phyloP scores from a whole-genome alignment of 1,140 invertebrate species.

The Forficula auricularia region DNA sequence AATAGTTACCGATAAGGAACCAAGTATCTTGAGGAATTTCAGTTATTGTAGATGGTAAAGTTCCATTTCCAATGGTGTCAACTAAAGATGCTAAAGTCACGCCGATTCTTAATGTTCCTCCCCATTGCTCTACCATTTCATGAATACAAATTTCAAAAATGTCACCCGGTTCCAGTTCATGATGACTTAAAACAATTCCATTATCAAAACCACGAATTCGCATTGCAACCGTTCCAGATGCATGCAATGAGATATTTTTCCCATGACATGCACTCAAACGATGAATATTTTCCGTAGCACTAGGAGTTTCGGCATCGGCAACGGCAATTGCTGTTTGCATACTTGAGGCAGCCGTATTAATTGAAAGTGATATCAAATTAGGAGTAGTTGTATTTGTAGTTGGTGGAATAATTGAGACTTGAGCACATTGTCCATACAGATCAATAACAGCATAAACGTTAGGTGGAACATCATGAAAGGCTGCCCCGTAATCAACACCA shows the following conservation, averaged over 20 bases:
- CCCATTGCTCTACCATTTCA: constrained; percentile 42
- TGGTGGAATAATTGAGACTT: constrained; percentile 42
- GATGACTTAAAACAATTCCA: constrained; percentile 54
- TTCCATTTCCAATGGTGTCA: constrained; percentile 34
- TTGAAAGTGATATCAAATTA: constrained; percentile 1
- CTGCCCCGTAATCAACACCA: constrained; percentile 74
- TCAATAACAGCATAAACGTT: constrained; percentile 88
- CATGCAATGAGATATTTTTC: constrained; percentile 48
- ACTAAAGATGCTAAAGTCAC: constrained; percentile 49
- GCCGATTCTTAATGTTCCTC: constrained; percentile 58
- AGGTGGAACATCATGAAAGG: constrained; percentile 61
- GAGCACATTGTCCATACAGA: constrained; percentile 83
- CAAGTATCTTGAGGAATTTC: constrained; percentile 39
- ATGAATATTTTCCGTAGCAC: constrained; percentile 24
- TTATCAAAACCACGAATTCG: constrained; percentile 42
- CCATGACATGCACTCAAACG: constrained; percentile 52
- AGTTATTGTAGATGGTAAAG: constrained; percentile 38
- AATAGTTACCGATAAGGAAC: constrained; percentile 39
- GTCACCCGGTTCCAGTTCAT: constrained; percentile 51
- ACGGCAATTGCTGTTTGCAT: constrained; percentile 23
- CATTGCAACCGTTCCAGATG: constrained; percentile 45
- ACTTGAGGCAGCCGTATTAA: not conserved
- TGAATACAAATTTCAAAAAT: constrained; percentile 52
- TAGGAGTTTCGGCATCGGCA: constrained; percentile 27
- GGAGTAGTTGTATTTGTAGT: constrained; percentile 1